Conservation (phyloP, 2,888 invertebrate genomes). For the Embidobia sp. region DNA sequence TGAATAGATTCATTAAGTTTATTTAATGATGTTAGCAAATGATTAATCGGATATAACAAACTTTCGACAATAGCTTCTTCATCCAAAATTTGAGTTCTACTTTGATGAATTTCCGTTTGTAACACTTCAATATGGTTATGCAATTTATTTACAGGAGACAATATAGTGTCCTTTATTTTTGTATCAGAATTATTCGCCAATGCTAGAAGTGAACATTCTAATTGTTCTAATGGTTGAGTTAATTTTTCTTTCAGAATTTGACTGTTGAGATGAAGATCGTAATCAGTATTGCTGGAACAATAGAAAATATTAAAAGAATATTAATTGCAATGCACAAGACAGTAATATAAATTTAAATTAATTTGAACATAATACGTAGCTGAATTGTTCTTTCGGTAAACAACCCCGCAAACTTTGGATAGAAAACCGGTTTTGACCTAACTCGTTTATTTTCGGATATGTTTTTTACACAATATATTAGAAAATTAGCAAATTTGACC, state of each 20-base stretch:
- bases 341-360: too few relatives aligned
- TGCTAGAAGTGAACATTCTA: slow-evolving; percentile 68
- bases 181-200: slow-evolving; percentile 71
- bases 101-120: slow-evolving; percentile 71
- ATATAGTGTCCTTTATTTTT: slow-evolving; percentile 67
- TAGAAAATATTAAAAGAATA: too few relatives aligned
- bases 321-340: too few relatives aligned
- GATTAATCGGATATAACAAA: slow-evolving; percentile 76
- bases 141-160: slow-evolving; percentile 74
- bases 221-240: slow-evolving; percentile 68
- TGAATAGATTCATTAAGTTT: slow-evolving; percentile 66
- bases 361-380: too few relatives aligned
- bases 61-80: slow-evolving; percentile 79
- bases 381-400: too few relatives aligned
- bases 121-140: slow-evolving; percentile 75
- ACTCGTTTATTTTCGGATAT: too few relatives aligned
- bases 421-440: too few relatives aligned
- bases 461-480: too few relatives aligned
- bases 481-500: too few relatives aligned
- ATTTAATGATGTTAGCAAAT: slow-evolving; percentile 72
- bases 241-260: slow-evolving; percentile 67
- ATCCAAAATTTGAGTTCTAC: slow-evolving; percentile 71
- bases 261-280: slow-evolving; percentile 65
- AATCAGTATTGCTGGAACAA: slow-evolving; percentile 68
- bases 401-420: too few relatives aligned